These are phyloP conservation scores for Poicephalus gulielmi DNA, from an alignment of 2,113 vertebrate species.

Conservation along the genomic window DNA sequence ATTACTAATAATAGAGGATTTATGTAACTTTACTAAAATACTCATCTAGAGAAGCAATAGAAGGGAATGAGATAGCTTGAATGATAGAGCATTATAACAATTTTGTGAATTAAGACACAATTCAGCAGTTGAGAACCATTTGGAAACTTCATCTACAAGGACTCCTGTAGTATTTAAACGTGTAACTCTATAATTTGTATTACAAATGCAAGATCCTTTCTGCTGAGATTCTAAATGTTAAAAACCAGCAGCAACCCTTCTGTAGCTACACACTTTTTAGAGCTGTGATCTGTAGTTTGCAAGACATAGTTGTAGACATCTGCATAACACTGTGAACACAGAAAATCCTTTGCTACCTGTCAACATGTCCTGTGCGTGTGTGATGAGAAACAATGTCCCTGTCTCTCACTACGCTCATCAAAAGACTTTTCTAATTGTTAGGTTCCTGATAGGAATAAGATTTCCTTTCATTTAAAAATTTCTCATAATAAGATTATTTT, in stretches of 20 bases:
- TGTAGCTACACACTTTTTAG: not conserved
- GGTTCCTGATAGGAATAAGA: not conserved
- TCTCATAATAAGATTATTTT: not conserved
- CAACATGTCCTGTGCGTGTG: not conserved
- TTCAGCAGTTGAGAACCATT: not conserved
- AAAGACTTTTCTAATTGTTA: not conserved
- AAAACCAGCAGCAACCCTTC: not conserved
- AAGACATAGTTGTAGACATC: not conserved
- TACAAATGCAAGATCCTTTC: not conserved
- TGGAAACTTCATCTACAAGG: not conserved
- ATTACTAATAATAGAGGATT: not conserved
- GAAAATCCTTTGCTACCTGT: not conserved
- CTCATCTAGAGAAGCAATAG: not conserved
- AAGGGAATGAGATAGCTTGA: not conserved
- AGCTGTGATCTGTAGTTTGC: conserved; percentile 25
- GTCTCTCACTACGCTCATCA: not conserved
- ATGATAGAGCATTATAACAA: not conserved
- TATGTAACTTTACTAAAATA: not conserved
- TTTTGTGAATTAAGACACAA: conserved; percentile 10
- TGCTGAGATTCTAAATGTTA: not conserved
- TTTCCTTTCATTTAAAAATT: conserved; percentile 46
- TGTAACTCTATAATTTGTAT: not conserved
- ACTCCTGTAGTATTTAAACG: not conserved
- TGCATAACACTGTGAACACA: not conserved
- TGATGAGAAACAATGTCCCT: not conserved